Percentiles rank a stretch among this genome's conserved stretches.
These are phyloP conservation scores for Ctenochaetus hawaiiensis DNA, from an alignment of 2,797 vertebrate species.

Conservation along the genomic window DNA sequence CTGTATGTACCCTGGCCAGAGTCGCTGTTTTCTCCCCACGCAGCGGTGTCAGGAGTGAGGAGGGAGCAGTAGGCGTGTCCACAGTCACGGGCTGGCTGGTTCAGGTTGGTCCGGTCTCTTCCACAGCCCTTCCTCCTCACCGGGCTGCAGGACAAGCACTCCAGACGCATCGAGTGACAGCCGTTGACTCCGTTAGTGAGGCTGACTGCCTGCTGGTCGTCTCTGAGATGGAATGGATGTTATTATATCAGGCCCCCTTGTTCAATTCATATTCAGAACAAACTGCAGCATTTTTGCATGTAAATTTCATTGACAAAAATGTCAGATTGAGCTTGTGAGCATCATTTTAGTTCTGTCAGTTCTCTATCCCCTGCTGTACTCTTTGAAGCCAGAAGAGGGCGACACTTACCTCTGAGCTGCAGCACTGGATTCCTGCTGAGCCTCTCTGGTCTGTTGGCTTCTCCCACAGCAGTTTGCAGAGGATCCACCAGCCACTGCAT, in stretches of 20 bases:
- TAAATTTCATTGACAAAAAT: background rate
- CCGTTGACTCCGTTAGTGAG: constrained; percentile 52
- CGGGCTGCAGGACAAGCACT: constrained; percentile 79
- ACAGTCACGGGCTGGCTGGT: constrained; percentile 40
- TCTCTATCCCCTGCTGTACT: background rate
- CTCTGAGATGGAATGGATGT: constrained; percentile 51
- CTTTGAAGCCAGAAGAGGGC: constrained; percentile 30
- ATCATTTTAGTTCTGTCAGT: background rate
- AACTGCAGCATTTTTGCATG: background rate
- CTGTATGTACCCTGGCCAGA: constrained; percentile 80
- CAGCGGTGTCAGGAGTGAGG: constrained; percentile 51
- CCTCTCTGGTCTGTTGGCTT: constrained; percentile 47
- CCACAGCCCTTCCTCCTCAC: constrained; percentile 69
- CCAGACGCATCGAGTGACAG: constrained; percentile 68
- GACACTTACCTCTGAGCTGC: constrained; percentile 67
- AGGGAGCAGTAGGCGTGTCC: constrained; percentile 62
- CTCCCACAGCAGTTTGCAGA: constrained; percentile 49
- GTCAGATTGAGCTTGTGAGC: background rate
- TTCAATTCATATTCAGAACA: background rate
- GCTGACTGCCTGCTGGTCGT: constrained; percentile 4
- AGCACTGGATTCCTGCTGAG: constrained; percentile 21
- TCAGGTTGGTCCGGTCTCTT: constrained; percentile 20
- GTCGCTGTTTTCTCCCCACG: constrained; percentile 82
- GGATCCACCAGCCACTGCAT: constrained; percentile 18
- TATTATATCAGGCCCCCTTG: background rate